phyloP scores from a whole-genome alignment of 2,113 vertebrate genomes.

The Muntiacus muntjak region DNA sequence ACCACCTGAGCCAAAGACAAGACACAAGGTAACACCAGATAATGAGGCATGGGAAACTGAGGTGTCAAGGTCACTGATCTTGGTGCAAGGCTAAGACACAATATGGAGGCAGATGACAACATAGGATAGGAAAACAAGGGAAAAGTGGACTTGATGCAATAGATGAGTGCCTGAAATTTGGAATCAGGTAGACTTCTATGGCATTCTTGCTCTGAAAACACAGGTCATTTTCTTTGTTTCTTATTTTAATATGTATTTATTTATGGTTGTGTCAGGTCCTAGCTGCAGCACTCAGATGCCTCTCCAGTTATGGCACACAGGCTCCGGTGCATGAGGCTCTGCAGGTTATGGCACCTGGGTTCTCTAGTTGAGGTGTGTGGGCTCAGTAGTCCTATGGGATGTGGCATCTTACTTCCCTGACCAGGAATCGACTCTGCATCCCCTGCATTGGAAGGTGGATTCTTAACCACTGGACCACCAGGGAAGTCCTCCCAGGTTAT shows the following conservation, averaged over 20 bases:
- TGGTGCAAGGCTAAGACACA: neutral
- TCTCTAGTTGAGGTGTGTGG: fast-evolving
- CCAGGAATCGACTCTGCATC: fast-evolving
- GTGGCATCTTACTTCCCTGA: neutral
- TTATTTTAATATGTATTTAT: neutral
- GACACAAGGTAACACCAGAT: neutral
- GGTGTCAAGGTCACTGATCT: neutral
- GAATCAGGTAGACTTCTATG: neutral
- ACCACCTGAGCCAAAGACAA: neutral
- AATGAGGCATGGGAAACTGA: fast-evolving
- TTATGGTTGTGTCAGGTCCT: neutral
- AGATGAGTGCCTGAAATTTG: too few relatives aligned
- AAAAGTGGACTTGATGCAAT: fast-evolving
- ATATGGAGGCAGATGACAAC: fast-evolving
- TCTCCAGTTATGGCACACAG: neutral
- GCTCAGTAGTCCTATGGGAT: neutral
- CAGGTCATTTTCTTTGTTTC: neutral
- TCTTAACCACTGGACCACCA: neutral
- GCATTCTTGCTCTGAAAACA: neutral
- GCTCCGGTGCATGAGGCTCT: neutral
- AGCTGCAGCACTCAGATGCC: fast-evolving
- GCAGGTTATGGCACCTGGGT: neutral
- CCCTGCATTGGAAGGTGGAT: neutral
- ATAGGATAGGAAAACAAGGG: neutral
- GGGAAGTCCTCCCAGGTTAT: too few relatives aligned